A percentile compares a stretch with the other conserved stretches of the same genome.
Conservation (phyloP, 2,888 invertebrate species). For the Flabesymbios commensalis region DNA sequence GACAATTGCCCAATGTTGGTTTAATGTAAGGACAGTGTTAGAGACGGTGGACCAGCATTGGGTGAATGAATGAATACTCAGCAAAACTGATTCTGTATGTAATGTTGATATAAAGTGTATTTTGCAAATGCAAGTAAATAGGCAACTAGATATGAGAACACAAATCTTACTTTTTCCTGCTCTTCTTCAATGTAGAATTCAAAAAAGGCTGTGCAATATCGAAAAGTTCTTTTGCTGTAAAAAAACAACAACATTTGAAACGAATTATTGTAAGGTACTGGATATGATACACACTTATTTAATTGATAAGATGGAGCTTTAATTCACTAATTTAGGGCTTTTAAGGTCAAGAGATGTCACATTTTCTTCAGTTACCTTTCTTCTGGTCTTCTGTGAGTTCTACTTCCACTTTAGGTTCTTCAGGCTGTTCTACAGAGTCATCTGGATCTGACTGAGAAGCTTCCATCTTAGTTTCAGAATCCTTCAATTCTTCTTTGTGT, state of each 20-base stretch:
- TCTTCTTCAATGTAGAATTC: conserved; percentile 1
- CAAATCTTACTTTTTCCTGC: conserved; percentile 12
- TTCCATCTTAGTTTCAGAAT: background rate
- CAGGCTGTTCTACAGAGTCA: background rate
- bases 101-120: background rate
- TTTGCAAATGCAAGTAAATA: background rate
- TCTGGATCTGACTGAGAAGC: background rate
- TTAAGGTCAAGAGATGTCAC: no score
- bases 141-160: no score
- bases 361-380: conserved; percentile 10
- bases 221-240: conserved; percentile 3
- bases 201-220: conserved; percentile 14
- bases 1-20: no score
- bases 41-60: no score
- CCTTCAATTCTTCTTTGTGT: background rate
- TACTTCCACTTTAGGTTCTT: conserved; percentile 13
- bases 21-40: no score
- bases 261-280: background rate
- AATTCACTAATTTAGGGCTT: no score
- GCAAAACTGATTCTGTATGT: background rate
- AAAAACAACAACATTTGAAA: background rate
- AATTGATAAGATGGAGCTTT: background rate
- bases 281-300: background rate
- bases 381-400: conserved; percentile 21
- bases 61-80: background rate